Conservation (phyloP, 2,113 vertebrate genomes). For the Callionymus lyra region DNA sequence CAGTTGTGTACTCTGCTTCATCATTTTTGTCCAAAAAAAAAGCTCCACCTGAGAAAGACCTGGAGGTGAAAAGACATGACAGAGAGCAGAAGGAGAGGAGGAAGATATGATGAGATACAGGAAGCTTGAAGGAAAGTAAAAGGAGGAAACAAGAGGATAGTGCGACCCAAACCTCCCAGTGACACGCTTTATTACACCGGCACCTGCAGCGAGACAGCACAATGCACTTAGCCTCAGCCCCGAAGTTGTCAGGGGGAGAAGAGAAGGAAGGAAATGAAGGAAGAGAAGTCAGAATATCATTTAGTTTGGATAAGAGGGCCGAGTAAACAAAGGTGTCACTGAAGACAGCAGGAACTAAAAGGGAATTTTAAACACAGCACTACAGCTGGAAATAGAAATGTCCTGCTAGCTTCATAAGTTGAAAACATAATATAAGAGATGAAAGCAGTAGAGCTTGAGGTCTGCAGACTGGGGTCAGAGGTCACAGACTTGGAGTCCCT, state of each 20-base stretch:
- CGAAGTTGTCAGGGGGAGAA: slow-evolving; percentile 24
- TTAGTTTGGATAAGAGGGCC: too few species aligned
- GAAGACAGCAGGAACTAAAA: neutral
- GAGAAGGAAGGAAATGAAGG: neutral
- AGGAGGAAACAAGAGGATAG: slow-evolving; percentile 53
- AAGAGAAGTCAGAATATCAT: neutral
- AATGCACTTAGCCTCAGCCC: slow-evolving; percentile 63
- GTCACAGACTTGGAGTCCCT: slow-evolving; percentile 22
- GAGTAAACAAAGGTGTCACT: too few species aligned
- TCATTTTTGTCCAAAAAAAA: too few species aligned
- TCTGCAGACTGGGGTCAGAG: slow-evolving; percentile 32
- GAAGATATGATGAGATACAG: slow-evolving; percentile 24
- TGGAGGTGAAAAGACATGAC: slow-evolving; percentile 35
- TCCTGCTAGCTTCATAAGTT: too few species aligned
- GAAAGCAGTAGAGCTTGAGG: too few species aligned
- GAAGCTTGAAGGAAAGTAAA: slow-evolving; percentile 3
- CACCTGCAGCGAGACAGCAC: slow-evolving; percentile 59
- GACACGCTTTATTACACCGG: slow-evolving; percentile 63
- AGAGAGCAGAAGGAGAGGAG: slow-evolving; percentile 24
- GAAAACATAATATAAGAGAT: too few species aligned
- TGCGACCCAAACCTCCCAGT: slow-evolving; percentile 50
- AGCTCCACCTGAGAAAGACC: slow-evolving; percentile 5
- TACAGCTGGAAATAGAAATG: too few species aligned
- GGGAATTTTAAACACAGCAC: slow-evolving; percentile 3
- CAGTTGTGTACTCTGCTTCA: too few species aligned